Percentiles rank a stretch among this genome's conserved stretches.
phyloP scores from a whole-genome alignment of 53 echinoderm and acorn worm genomes.

The Stichopus horrens region DNA sequence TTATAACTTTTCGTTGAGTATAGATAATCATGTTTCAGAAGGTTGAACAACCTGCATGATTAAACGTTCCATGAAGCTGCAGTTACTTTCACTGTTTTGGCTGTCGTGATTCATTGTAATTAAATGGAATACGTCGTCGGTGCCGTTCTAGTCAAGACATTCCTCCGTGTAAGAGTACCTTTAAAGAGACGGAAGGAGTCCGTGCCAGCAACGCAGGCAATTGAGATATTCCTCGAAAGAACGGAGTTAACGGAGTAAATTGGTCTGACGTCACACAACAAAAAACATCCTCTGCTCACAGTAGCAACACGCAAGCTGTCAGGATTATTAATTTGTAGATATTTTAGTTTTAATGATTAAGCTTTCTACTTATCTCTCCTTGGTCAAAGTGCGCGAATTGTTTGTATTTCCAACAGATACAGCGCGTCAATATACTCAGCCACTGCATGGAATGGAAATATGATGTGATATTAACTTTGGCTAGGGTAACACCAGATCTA shows the following conservation, averaged over 20 bases:
- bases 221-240: no score
- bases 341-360: slow-evolving; percentile 34
- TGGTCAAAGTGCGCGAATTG: slow-evolving; percentile 11
- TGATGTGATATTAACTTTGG: background rate
- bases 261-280: background rate
- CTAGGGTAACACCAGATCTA: background rate
- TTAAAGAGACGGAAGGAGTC: no score
- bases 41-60: background rate
- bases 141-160: no score
- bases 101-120: no score
- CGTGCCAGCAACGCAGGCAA: no score
- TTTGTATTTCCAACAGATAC: slow-evolving; percentile 1
- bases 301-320: background rate
- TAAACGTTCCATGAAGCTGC: no score
- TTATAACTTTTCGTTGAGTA: no score
- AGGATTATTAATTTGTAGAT: slow-evolving; percentile 17
- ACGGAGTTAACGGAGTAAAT: no score
- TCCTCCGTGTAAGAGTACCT: no score
- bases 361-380: background rate
- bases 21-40: background rate
- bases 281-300: background rate
- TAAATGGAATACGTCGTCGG: no score
- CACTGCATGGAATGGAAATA: background rate
- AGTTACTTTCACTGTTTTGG: no score
- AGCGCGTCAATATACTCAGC: background rate